Base-by-base conservation (phyloP, 2,113 vertebrate species). In the Cathartes aura region DNA sequence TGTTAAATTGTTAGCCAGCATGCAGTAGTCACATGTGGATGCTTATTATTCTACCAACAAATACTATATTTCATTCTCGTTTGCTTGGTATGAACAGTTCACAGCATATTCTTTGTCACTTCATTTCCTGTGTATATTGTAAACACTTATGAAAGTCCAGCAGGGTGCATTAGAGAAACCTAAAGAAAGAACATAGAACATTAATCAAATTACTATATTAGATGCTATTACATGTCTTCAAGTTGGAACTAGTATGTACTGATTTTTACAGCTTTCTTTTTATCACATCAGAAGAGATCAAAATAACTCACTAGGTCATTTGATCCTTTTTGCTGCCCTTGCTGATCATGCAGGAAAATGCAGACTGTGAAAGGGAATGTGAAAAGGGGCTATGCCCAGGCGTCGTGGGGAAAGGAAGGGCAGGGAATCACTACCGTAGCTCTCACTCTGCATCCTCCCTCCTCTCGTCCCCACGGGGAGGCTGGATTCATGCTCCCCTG, bases 121-220 rank as follows among this genome's bases (percentile, higher is more conserved):
- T 91, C 60, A 96, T 95, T 96, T 89, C 93, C 91, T 95, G 82
- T 85, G 76, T 95, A 75, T 72, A 85, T 87, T 92, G 83, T 81
- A 66, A 94, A 38, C n/a, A 9, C 73, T 82, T 92, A 47, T 0
- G 15, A 89, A 92, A 72, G 64, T 80, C 82, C 87, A 60, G 87
- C 36, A 53, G 80, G 92, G 72, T 89, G 24, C 60, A 56, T 52
- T 47, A 75, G 36, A 89, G 83, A 95, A 95, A 89, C 47, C 42
- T 60, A 92, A 62, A 89, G 90, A 75, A 95, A 75, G 52, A 89
- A 53, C 43, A 88, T 1, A 91, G 84, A 91, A 52, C 76, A 93
- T 95, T 94, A 92, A 95, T 94, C 91, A 92, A 89, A 87, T 93
- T 78, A 68, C 48, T 94, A 5, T 72, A 87, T 60, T 73, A 89